Percentiles rank a stretch among this genome's conserved stretches.
phyloP scores from a whole-genome alignment of 1,140 invertebrate genomes.

The Neomicropteryx cornuta region DNA sequence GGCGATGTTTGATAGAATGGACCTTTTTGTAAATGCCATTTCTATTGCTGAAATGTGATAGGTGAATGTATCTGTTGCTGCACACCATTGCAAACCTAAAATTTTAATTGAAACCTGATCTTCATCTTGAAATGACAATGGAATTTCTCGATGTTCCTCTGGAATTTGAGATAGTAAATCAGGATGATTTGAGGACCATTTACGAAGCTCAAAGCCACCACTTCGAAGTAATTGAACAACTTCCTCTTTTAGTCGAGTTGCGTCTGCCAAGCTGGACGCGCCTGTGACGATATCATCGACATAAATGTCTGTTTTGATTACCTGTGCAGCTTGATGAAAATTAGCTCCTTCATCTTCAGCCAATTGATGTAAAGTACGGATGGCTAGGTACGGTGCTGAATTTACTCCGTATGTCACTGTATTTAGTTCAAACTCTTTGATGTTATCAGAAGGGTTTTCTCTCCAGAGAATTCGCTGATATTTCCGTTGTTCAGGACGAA shows the following conservation, averaged over 20 bases:
- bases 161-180: conserved; percentile 10
- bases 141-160: conserved; percentile 8
- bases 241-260: conserved; percentile 12
- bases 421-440: conserved; percentile 16
- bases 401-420: conserved; percentile 21
- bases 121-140: conserved; percentile 9
- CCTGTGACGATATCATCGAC: conserved; percentile 32
- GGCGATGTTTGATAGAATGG: conserved; percentile 16
- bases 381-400: conserved; percentile 22
- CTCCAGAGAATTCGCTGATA: conserved; percentile 28
- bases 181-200: conserved; percentile 17
- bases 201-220: conserved; percentile 15
- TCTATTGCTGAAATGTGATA: background rate
- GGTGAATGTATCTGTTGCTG: background rate
- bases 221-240: conserved; percentile 9
- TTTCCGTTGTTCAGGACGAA: conserved; percentile 17
- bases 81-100: background rate
- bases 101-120: conserved; percentile 1
- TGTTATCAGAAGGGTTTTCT: conserved; percentile 9
- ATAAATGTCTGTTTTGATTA: conserved; percentile 21
- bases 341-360: conserved; percentile 16
- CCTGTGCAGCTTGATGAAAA: conserved; percentile 16
- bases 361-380: conserved; percentile 19
- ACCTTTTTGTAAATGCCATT: conserved; percentile 11
- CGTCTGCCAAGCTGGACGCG: conserved; percentile 18